Percentiles rank a stretch among this genome's conserved stretches.
Evolutionary conservation across 2,888 invertebrate genomes (phyloP).

Genomic region (Cheilosia impressa): DNA sequence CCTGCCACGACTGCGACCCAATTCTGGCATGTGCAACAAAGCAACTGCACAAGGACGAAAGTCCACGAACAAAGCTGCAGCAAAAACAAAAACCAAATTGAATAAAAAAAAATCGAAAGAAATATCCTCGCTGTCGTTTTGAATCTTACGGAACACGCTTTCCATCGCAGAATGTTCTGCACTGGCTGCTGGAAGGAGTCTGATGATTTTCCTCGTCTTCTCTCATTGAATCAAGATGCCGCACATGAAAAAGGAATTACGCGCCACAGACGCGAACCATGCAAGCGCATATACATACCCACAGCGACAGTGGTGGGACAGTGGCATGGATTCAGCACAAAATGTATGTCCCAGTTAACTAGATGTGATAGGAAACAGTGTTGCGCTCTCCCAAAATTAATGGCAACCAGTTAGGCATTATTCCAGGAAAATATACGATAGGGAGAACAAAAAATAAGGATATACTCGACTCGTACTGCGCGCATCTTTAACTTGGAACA

Average conservation of each 20-base stretch:
- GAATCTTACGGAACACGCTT: conserved; percentile 26
- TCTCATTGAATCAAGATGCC: conserved; percentile 67
- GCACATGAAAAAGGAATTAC: conserved; percentile 56
- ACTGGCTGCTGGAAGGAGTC: background rate
- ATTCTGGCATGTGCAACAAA: conserved; percentile 38
- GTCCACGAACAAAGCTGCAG: background rate
- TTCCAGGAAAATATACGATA: conserved; percentile 57
- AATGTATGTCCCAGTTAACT: conserved; percentile 75
- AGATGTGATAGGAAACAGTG: conserved; percentile 74
- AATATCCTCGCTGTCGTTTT: conserved; percentile 55
- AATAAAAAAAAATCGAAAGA: conserved; percentile 16
- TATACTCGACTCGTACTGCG: conserved; percentile 5
- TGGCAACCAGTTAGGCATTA: conserved; percentile 73
- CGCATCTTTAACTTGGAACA: conserved; percentile 48
- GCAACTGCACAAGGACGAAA: conserved; percentile 48
- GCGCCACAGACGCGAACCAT: conserved; percentile 40
- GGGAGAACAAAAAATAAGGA: conserved; percentile 29
- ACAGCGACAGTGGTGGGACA: conserved; percentile 34
- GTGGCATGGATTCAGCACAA: conserved; percentile 54
- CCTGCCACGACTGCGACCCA: conserved; percentile 31
- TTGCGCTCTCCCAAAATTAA: conserved; percentile 71
- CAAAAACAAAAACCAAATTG: conserved; percentile 8
- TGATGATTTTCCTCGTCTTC: conserved; percentile 38
- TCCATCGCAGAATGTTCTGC: conserved; percentile 23
- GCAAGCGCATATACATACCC: background rate